Percentiles rank a stretch among this genome's conserved stretches.
These are phyloP conservation scores for Rhyacophila brunnea DNA, from an alignment of 1,140 invertebrate species.

Conservation along the genomic window DNA sequence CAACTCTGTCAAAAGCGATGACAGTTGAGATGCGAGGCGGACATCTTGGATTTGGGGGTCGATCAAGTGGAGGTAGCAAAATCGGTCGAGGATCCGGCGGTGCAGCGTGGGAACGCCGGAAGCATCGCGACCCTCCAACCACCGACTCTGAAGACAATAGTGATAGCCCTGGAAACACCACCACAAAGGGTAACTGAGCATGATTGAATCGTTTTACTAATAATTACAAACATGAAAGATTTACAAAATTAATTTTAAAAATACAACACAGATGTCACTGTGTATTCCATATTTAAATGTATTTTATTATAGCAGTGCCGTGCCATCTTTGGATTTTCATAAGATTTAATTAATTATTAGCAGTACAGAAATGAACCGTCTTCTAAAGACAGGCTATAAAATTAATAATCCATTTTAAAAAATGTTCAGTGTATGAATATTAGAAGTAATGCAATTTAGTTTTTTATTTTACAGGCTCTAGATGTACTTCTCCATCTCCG, in stretches of 20 bases:
- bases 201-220: too few species aligned
- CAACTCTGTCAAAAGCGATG: conserved; percentile 60
- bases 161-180: conserved; percentile 66
- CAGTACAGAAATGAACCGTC: too few species aligned
- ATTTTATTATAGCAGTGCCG: too few species aligned
- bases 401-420: background rate
- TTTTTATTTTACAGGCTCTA: conserved; percentile 19
- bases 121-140: conserved; percentile 57
- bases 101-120: conserved; percentile 53
- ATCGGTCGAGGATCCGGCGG: conserved; percentile 34
- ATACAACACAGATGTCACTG: too few species aligned
- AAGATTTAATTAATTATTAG: too few species aligned
- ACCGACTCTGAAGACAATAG: conserved; percentile 59
- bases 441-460: background rate
- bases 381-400: too few species aligned
- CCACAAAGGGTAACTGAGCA: conserved; percentile 50
- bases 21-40: conserved; percentile 57
- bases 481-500: conserved; percentile 29
- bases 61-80: background rate
- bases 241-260: too few species aligned
- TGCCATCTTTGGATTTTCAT: too few species aligned
- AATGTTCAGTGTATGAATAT: background rate
- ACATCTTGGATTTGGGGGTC: conserved; percentile 27
- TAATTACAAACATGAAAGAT: too few species aligned
- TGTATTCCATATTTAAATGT: too few species aligned